Evolutionary conservation across 2,797 vertebrate genomes (phyloP).

Genomic region (Gorsachius magnificus): DNA sequence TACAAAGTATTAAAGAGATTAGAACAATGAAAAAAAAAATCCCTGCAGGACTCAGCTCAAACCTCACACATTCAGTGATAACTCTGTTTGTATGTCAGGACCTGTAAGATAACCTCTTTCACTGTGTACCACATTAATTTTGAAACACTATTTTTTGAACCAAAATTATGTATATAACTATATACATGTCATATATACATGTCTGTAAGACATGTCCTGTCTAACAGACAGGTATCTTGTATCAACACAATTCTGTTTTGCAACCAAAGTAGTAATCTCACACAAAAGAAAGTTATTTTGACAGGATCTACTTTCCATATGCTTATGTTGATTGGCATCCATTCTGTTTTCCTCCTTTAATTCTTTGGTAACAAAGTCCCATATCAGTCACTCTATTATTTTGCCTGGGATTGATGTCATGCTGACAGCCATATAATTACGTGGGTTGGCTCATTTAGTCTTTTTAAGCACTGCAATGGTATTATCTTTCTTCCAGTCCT

Average conservation of each 20-base stretch:
- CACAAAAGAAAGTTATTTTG: slow-evolving; percentile 44
- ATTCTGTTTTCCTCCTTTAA: slow-evolving; percentile 1
- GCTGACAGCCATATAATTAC: slow-evolving; percentile 24
- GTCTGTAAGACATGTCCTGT: neutral
- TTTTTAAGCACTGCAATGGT: neutral
- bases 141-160: neutral
- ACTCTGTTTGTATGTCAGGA: neutral
- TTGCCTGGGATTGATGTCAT: neutral
- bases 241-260: neutral
- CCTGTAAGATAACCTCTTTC: neutral
- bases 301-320: neutral
- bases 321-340: neutral
- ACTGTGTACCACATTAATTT: neutral
- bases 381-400: slow-evolving; percentile 23
- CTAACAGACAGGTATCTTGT: neutral
- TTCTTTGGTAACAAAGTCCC: slow-evolving; percentile 1
- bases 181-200: neutral
- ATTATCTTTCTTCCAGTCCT: slow-evolving; percentile 11
- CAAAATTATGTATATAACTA: neutral
- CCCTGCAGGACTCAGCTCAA: neutral
- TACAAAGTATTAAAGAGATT: neutral
- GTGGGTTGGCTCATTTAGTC: neutral
- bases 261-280: neutral
- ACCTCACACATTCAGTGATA: neutral
- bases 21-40: neutral